Evolutionary conservation across 2,113 vertebrate species (phyloP), one percentile per base, ranked within the genome.

Genomic region (Dasypus novemcinctus): DNA sequence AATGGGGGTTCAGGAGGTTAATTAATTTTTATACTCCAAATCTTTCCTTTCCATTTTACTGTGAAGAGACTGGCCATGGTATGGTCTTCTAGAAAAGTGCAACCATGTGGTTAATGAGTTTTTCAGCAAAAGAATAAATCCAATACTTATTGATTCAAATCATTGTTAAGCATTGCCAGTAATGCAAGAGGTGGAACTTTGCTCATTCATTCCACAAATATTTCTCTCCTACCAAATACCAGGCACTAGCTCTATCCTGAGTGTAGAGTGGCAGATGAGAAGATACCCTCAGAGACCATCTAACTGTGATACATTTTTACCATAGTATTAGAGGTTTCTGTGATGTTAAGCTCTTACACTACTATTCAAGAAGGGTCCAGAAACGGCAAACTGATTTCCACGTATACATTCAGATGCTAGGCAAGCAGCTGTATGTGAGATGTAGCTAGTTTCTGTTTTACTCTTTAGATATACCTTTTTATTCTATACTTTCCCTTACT

Each of bases 111-210:
- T 90, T 81, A 97, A 96, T 95, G 61, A 93, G 92, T 95, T 89
- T 79, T 95, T 4, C 38, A 89, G 38, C 59, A 76, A 52, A 84
- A 93, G 69, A 92, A 74, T 90, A 92, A 93, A 80, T 94, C 52
- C 87, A 79, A 92, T 89, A 91, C 64, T 90, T 95, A 80, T 95
- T 95, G 75, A 94, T 80, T 92, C 7, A 8, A 90, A 86, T 75
- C 87, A 38, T 7, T 61, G 29, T 59, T 59, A 90, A 38, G 13
- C 52, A 38, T 75, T 33, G 27, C 61, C 64, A 91, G 88, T 93
- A 91, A 86, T 49, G 15, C 29, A 76, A 43, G 76, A 63, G 38
- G n/a, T 90, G 1, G 57, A 89, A 79, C 59, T 93, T 72, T 92
- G 33, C 54, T 94, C 36, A 89, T 92, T 95, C 17, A 13, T 59